Base-by-base conservation (phyloP, 2,797 vertebrate genomes). In the Aulostomus chinensis region DNA sequence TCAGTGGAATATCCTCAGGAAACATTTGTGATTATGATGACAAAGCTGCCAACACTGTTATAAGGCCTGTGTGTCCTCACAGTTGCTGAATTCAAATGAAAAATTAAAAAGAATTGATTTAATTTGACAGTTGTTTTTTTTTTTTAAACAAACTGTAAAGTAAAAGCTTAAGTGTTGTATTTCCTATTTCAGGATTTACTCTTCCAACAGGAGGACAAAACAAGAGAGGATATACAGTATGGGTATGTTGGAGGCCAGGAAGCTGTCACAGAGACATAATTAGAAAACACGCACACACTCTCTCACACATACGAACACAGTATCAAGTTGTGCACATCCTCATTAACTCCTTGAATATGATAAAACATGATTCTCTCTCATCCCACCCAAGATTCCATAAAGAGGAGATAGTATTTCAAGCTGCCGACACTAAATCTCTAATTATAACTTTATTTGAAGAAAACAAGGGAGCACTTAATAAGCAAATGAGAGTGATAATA, bases 361-460 rank as follows among this genome's bases (percentile, higher is more conserved):
- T 90, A 86, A 86, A 86, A 86, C 80, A 85, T 58, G 60, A 57
- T 81, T 81, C 78, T 36, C 72, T 85, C 83, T 85, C 76, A 78
- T 86, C 80, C 78, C 83, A 85, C 78, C 77, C 85, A 85, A 84
- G 82, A 88, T 81, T 84, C 68, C 65, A 88, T 77, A 78, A 84
- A 77, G 84, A 81, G 63, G 46, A 84, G 82, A 88, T 85, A 76
- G 80, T 73, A 86, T 88, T 89, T 88, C 84, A 88, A 90, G 85
- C 82, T 60, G 74, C 78, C 76, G 69, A 81, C 83, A 82, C 73
- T 79, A 87, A 90, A 87, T 91, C 84, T 88, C 76, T 90, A 89
- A 91, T 91, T 90, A 92, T 90, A 86, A 84, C 84, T 89, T 89
- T 88, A 90, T 90, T 91, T 91, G 91, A 91, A 90, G 88, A 89